phyloP scores from a whole-genome alignment of 2,113 vertebrate genomes.

The Mixornis gularis region DNA sequence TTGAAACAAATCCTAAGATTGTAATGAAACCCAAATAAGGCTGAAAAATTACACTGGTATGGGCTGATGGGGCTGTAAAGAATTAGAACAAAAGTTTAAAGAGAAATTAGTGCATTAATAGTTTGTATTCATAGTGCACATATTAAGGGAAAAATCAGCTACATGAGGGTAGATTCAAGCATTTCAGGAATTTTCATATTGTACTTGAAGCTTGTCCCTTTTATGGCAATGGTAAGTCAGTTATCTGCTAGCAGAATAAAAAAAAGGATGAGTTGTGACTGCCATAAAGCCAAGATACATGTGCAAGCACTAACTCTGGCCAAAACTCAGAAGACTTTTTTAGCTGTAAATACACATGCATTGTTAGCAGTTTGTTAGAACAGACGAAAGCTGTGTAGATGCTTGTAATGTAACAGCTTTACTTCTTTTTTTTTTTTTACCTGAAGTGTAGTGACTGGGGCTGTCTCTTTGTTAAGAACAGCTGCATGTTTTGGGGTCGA shows the following conservation, averaged over 20 bases:
- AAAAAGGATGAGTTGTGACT: constrained; percentile 8
- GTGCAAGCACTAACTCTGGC: not conserved
- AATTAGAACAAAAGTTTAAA: constrained; percentile 2
- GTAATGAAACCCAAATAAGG: constrained; percentile 45
- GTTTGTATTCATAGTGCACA: not conserved
- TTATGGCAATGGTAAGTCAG: constrained; percentile 52
- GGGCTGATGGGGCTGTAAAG: not conserved
- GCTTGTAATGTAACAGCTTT: not conserved
- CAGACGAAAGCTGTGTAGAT: not conserved
- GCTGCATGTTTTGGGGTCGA: not conserved
- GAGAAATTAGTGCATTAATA: constrained; percentile 5
- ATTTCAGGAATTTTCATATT: constrained; percentile 55
- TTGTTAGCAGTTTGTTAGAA: not conserved
- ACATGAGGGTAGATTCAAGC: constrained; percentile 22
- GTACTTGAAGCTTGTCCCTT: constrained; percentile 46
- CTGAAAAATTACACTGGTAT: constrained; percentile 8
- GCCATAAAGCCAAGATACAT: not conserved
- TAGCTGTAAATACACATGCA: rapidly evolving
- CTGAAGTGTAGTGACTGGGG: not conserved
- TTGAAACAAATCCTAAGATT: not conserved
- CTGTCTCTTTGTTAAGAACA: not conserved
- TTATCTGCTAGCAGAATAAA: constrained; percentile 40
- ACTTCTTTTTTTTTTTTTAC: not conserved
- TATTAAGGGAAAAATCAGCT: constrained; percentile 22
- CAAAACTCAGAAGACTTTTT: not conserved